A percentile compares a stretch with the other conserved stretches of the same genome.
phyloP scores from a whole-genome alignment of 2,113 vertebrate genomes.

The Colinus virginianus region DNA sequence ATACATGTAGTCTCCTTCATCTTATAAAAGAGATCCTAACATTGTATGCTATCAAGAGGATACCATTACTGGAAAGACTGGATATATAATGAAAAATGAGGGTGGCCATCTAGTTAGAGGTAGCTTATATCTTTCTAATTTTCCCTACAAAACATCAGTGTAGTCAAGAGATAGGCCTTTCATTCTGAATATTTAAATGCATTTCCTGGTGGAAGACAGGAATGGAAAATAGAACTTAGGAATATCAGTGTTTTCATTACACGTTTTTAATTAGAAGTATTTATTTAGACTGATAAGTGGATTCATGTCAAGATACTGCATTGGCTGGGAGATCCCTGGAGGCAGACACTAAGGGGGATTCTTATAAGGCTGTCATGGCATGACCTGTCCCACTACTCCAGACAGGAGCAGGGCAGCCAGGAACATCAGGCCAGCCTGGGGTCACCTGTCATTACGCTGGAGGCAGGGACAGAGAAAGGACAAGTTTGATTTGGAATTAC shows the following conservation, averaged over 20 bases:
- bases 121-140: neutral
- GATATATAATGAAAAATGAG: neutral
- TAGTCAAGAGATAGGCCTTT: neutral
- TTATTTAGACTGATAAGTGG: neutral
- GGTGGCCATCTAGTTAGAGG: neutral
- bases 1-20: too few species aligned
- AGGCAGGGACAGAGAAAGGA: neutral
- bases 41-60: too few species aligned
- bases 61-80: neutral
- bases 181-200: neutral
- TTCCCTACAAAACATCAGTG: neutral
- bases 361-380: neutral
- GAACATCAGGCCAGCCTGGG: neutral
- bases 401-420: neutral
- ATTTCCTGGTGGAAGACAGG: neutral
- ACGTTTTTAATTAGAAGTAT: neutral
- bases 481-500: neutral
- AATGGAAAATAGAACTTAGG: neutral
- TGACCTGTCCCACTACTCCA: neutral
- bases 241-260: neutral
- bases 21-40: too few species aligned
- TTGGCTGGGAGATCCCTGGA: neutral
- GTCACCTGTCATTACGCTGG: too few species aligned
- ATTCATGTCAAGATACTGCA: neutral
- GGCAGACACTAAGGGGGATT: neutral